These are phyloP conservation scores for Phymastichus coffea DNA, from an alignment of 1,140 invertebrate genomes.

Conservation along the genomic window DNA sequence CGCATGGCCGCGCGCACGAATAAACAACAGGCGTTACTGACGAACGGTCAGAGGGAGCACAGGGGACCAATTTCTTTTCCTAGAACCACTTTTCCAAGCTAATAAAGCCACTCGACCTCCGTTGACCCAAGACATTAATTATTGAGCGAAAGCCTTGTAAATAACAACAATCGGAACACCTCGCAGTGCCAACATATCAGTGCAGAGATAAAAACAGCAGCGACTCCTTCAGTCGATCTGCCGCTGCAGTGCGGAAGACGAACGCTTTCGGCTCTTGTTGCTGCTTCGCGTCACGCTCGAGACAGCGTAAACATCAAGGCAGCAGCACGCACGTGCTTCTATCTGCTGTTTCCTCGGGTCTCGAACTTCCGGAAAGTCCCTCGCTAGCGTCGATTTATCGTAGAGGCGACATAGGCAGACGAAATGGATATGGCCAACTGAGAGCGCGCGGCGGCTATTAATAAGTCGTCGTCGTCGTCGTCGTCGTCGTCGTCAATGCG, in stretches of 20 bases:
- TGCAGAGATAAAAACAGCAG: conserved; percentile 21
- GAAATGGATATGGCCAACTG: conserved; percentile 16
- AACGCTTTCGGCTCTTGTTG: background rate
- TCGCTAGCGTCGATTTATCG: too few species aligned
- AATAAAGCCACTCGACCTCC: background rate
- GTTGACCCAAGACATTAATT: background rate
- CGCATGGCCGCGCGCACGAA: background rate
- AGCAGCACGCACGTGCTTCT: background rate
- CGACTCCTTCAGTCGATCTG: too few species aligned
- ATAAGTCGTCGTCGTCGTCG: conserved; percentile 26
- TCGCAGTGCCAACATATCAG: conserved; percentile 3
- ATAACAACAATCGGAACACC: background rate
- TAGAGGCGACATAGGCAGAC: too few species aligned
- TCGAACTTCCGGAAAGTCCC: background rate
- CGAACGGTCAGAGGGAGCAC: too few species aligned
- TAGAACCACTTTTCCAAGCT: background rate
- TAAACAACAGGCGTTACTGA: background rate
- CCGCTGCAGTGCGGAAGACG: conserved; percentile 29
- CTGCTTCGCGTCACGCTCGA: background rate
- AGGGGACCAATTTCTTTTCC: too few species aligned
- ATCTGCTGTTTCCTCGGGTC: too few species aligned
- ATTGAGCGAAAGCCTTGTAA: background rate
- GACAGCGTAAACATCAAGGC: background rate
- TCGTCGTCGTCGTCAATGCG: background rate
- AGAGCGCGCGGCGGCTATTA: conserved; percentile 18